phyloP scores from a whole-genome alignment of 2,888 invertebrate species.

The Apotomis turbidana region DNA sequence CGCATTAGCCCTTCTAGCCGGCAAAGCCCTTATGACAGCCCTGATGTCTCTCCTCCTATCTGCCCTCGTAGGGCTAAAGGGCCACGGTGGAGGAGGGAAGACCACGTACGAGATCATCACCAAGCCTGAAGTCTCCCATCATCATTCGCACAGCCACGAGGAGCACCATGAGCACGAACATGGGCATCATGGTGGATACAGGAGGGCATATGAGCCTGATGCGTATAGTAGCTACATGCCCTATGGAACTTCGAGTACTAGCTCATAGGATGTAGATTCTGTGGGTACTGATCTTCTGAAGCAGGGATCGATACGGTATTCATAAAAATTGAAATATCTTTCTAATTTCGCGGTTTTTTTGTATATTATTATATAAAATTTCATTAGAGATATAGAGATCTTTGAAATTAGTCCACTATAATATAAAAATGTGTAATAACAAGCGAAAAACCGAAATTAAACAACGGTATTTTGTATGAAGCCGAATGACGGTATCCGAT shows the following conservation, averaged over 20 bases:
- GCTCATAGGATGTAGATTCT: slow-evolving; percentile 12
- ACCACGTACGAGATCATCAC: slow-evolving; percentile 94
- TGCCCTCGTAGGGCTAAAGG: slow-evolving; percentile 90
- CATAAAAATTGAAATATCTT: too few species aligned
- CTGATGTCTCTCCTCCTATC: slow-evolving; percentile 90
- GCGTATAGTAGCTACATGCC: slow-evolving; percentile 74
- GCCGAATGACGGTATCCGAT: too few species aligned
- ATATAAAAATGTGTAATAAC: too few species aligned
- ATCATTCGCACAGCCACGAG: slow-evolving; percentile 88
- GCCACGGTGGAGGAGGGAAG: slow-evolving; percentile 86
- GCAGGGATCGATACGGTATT: too few species aligned
- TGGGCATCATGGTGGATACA: slow-evolving; percentile 82
- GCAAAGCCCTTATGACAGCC: slow-evolving; percentile 93
- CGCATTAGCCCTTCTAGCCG: slow-evolving; percentile 89
- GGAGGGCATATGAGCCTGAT: slow-evolving; percentile 79
- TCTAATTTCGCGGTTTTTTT: too few species aligned
- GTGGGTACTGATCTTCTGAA: too few species aligned
- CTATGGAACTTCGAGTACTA: slow-evolving; percentile 62
- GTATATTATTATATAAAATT: too few species aligned
- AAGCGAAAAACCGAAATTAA: too few species aligned
- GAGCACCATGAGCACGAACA: slow-evolving; percentile 84
- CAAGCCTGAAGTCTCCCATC: slow-evolving; percentile 90
- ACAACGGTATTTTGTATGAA: too few species aligned
- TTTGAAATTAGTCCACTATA: too few species aligned
- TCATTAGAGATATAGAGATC: too few species aligned